Conservation (phyloP, 2,113 vertebrate species). For the Rissa tridactyla region DNA sequence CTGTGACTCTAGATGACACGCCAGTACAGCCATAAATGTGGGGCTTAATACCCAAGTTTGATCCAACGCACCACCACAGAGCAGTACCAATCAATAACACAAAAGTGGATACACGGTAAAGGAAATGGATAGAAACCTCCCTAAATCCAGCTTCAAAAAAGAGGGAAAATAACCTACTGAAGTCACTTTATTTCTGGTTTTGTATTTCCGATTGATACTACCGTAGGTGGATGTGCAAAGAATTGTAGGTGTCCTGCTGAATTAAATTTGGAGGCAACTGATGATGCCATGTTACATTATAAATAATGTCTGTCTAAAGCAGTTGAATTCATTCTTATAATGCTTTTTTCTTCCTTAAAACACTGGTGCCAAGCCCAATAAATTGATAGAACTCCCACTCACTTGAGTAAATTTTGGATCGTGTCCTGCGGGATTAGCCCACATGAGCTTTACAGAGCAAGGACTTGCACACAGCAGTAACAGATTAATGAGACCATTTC, state of each 20-base stretch:
- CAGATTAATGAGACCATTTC: constrained; percentile 27
- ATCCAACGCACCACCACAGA: background rate
- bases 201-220: background rate
- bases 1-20: accelerated
- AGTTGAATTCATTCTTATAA: constrained; percentile 11
- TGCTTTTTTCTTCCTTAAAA: background rate
- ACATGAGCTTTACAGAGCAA: background rate
- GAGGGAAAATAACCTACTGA: background rate
- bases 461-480: background rate
- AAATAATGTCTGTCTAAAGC: background rate
- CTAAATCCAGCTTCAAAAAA: background rate
- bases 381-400: constrained; percentile 26
- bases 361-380: background rate
- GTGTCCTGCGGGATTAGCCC: background rate
- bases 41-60: background rate
- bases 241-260: constrained; percentile 13
- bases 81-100: background rate
- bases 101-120: background rate
- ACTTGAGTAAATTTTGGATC: constrained; percentile 5
- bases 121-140: background rate
- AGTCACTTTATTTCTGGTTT: background rate
- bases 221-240: background rate
- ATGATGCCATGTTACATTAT: background rate
- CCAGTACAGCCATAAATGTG: accelerated
- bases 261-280: background rate